Conservation (phyloP, 2,113 vertebrate species). For the Merops nubicus region DNA sequence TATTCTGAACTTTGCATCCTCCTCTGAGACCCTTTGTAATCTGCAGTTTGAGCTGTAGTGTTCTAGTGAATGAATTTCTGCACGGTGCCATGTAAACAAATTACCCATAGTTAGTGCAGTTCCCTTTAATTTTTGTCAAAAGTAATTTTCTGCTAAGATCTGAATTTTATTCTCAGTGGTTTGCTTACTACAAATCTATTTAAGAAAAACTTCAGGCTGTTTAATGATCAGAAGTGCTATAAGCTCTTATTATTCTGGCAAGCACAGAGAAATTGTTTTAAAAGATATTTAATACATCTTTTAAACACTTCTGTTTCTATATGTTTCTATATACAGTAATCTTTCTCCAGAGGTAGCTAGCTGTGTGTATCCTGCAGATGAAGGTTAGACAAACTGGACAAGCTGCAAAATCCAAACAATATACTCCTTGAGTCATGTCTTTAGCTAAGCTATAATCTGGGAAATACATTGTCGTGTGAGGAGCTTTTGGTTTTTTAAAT, state of each 20-base stretch:
- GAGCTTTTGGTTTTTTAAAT: background rate
- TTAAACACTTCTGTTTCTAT: background rate
- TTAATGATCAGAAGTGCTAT: background rate
- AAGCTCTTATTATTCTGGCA: background rate
- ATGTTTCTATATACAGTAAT: background rate
- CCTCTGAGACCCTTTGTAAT: background rate
- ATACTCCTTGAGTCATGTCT: background rate
- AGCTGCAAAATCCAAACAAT: background rate
- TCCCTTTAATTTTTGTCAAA: background rate
- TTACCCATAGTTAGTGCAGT: background rate
- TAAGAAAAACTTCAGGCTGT: background rate
- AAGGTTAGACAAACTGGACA: background rate
- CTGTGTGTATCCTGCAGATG: background rate
- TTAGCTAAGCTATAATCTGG: background rate
- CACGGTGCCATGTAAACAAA: background rate
- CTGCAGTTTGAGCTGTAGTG: background rate
- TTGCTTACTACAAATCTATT: background rate
- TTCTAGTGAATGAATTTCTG: background rate
- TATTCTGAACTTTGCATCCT: background rate
- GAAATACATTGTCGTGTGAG: background rate
- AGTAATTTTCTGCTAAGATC: background rate
- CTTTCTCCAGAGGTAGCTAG: background rate
- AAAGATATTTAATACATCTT: background rate
- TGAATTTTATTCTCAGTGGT: background rate
- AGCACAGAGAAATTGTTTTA: background rate